These are phyloP conservation scores for Lycorma delicatula DNA, from an alignment of 1,140 invertebrate species.

Conservation along the genomic window DNA sequence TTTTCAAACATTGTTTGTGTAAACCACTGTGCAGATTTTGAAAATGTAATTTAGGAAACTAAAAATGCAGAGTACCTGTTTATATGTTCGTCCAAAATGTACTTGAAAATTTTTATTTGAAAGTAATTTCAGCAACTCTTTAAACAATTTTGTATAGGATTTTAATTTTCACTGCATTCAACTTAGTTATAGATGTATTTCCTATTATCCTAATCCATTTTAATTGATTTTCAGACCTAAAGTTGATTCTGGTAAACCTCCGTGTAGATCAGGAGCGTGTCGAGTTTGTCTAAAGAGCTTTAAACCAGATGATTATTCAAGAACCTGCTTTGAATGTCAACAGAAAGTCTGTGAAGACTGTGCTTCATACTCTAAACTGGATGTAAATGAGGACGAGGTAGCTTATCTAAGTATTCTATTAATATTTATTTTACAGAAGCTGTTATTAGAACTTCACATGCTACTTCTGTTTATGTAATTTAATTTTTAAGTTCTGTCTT, in stretches of 20 bases:
- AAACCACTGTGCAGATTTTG: too few relatives aligned
- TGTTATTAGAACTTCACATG: neutral
- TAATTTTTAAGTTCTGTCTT: neutral
- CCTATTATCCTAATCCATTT: too few relatives aligned
- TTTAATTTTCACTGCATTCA: too few relatives aligned
- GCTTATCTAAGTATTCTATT: conserved; percentile 35
- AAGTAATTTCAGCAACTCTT: too few relatives aligned
- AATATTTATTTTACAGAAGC: neutral
- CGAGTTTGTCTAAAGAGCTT: conserved; percentile 79
- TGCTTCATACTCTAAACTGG: conserved; percentile 75
- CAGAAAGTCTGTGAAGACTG: conserved; percentile 87
- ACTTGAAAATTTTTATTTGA: too few relatives aligned
- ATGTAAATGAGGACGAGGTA: conserved; percentile 70
- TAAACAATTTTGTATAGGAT: too few relatives aligned
- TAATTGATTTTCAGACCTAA: too few relatives aligned
- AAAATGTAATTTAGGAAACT: too few relatives aligned
- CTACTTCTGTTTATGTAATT: neutral
- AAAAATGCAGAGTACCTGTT: too few relatives aligned
- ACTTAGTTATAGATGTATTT: too few relatives aligned
- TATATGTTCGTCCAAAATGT: too few relatives aligned
- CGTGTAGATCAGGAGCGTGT: conserved; percentile 64
- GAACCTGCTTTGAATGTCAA: conserved; percentile 77
- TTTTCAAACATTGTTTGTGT: too few relatives aligned
- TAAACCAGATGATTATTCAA: conserved; percentile 72
- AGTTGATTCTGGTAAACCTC: conserved; percentile 58